Conservation (phyloP, 1,140 invertebrate genomes). For the Copidosoma floridanum region DNA sequence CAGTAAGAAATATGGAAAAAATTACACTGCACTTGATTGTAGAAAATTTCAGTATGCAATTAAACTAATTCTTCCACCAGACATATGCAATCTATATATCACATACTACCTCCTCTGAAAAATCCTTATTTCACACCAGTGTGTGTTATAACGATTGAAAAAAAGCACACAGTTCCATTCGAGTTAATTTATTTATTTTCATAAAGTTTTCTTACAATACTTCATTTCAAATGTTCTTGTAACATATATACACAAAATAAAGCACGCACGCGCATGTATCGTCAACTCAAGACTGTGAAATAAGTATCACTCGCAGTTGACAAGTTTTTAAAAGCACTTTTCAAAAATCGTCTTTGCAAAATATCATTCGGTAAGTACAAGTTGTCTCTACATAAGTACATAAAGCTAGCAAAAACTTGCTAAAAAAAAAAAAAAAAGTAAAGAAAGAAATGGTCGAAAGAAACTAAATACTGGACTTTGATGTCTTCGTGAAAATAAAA, state of each 20-base stretch:
- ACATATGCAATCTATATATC: background rate
- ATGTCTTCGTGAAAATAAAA: conserved; percentile 22
- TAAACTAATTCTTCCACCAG: conserved; percentile 27
- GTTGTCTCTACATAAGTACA: conserved; percentile 11
- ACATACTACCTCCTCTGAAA: background rate
- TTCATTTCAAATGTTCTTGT: conserved; percentile 18
- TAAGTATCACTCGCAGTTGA: background rate
- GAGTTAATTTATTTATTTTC: conserved; percentile 21
- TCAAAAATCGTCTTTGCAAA: background rate
- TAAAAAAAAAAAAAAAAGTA: too few species aligned
- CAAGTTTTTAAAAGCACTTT: conserved; percentile 11
- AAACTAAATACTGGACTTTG: conserved; percentile 17
- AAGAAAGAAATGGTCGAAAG: too few species aligned
- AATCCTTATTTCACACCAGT: background rate
- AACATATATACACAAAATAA: conserved; percentile 26
- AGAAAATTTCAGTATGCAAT: conserved; percentile 26
- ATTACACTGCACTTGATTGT: conserved; percentile 27
- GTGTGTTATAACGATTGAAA: too few species aligned
- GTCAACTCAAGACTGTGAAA: conserved; percentile 4
- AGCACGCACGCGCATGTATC: conserved; percentile 18
- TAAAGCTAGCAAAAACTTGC: conserved; percentile 3
- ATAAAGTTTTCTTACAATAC: conserved; percentile 19
- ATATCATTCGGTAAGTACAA: background rate
- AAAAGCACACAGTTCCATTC: too few species aligned
- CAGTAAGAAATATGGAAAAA: conserved; percentile 12